These are phyloP conservation scores for Sialia sialis DNA, from an alignment of 2,113 vertebrate genomes.

Conservation along the genomic window DNA sequence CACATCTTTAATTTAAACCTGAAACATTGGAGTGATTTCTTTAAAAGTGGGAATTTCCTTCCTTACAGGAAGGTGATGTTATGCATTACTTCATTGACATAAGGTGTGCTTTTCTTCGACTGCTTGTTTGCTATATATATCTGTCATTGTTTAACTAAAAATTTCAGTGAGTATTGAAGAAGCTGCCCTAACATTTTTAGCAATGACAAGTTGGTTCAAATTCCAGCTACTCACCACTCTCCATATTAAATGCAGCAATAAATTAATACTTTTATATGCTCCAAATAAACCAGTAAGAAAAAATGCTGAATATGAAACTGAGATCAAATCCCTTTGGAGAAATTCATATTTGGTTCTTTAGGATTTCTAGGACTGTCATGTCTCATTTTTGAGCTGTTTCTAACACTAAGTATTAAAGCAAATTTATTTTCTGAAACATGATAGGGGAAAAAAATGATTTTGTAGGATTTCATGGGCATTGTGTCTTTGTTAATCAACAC, in stretches of 20 bases:
- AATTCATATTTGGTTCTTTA: not conserved
- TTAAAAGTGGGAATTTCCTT: not conserved
- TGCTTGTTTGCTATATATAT: not conserved
- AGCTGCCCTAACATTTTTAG: not conserved
- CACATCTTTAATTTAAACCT: not conserved
- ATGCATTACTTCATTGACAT: not conserved
- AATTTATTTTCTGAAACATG: not conserved
- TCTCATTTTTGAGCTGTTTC: conserved; percentile 2
- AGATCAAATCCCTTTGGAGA: not conserved
- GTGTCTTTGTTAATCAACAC: not conserved
- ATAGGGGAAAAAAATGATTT: not conserved
- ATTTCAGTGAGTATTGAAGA: not conserved
- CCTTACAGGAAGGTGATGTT: not conserved
- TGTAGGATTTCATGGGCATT: not conserved
- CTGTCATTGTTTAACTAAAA: not conserved
- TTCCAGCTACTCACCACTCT: not conserved
- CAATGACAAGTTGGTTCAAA: not conserved
- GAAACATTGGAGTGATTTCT: not conserved
- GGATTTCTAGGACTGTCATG: not conserved
- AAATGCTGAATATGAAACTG: not conserved
- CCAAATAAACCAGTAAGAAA: not conserved
- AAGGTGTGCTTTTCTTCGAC: not conserved
- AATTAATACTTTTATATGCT: not conserved
- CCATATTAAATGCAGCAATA: not conserved
- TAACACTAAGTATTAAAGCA: not conserved